Conservation (phyloP, 2,888 invertebrate species). For the Sphaerophoria taeniata region DNA sequence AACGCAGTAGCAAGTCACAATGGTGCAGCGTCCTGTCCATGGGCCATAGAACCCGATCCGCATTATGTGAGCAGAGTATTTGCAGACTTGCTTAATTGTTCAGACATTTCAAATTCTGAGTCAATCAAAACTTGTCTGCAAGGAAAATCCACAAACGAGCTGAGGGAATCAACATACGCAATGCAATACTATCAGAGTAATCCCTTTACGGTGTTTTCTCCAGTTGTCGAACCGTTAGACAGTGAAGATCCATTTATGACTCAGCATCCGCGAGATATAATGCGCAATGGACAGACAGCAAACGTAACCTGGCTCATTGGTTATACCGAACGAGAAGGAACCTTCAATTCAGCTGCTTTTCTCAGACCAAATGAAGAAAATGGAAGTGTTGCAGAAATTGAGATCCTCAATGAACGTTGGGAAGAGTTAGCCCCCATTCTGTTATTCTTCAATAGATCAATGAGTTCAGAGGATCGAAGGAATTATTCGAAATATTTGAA, state of each 20-base stretch:
- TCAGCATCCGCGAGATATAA: conserved; percentile 86
- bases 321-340: conserved; percentile 88
- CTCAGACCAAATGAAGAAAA: conserved; percentile 78
- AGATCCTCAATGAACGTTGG: conserved; percentile 84
- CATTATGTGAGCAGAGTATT: conserved; percentile 15
- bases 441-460: conserved; percentile 86
- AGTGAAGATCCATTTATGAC: conserved; percentile 86
- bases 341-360: conserved; percentile 86
- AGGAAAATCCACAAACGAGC: conserved; percentile 85
- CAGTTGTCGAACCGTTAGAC: conserved; percentile 85
- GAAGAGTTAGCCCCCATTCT: conserved; percentile 84
- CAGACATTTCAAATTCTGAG: conserved; percentile 81
- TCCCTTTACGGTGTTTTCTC: conserved; percentile 89
- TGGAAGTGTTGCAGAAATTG: conserved; percentile 83
- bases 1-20: conserved; percentile 81
- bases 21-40: conserved; percentile 86
- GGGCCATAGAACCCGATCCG: conserved; percentile 79
- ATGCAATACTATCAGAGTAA: conserved; percentile 85
- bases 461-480: conserved; percentile 82
- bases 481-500: conserved; percentile 75
- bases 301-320: conserved; percentile 88
- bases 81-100: conserved; percentile 86
- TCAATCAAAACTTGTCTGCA: conserved; percentile 87
- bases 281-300: conserved; percentile 85
- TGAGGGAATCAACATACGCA: conserved; percentile 84